These are phyloP conservation scores for Drosophila carrolli DNA, from an alignment of 1,140 invertebrate genomes.

Conservation along the genomic window DNA sequence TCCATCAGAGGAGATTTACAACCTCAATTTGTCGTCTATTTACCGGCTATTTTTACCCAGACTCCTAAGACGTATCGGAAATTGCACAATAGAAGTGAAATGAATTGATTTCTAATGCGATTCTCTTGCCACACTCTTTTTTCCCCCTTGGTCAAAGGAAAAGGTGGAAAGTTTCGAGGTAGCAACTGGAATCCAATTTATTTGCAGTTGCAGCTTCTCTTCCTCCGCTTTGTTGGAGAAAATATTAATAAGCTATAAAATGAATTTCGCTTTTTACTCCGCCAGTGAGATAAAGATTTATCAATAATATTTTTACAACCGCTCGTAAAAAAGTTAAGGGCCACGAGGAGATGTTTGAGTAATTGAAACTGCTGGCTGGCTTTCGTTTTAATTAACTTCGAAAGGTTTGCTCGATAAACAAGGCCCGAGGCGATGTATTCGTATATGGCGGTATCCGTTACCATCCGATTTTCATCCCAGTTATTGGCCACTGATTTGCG, in stretches of 20 bases:
- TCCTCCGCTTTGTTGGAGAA: not conserved
- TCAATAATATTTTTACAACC: constrained; percentile 69
- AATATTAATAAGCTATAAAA: constrained; percentile 69
- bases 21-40: constrained; percentile 69
- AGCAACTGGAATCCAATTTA: constrained; percentile 64
- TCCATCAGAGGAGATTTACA: constrained; percentile 59
- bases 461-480: constrained; percentile 18
- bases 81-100: constrained; percentile 76
- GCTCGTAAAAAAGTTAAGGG: constrained; percentile 31
- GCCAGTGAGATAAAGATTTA: constrained; percentile 19
- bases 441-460: not conserved
- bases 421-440: constrained; percentile 6
- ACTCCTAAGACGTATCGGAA: constrained; percentile 53
- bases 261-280: not conserved
- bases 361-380: constrained; percentile 55
- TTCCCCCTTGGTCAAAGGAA: not conserved
- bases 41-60: constrained; percentile 41
- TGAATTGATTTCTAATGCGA: constrained; percentile 79
- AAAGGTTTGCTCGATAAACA: constrained; percentile 63
- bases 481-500: constrained; percentile 78
- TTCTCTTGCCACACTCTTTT: constrained; percentile 23
- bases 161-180: constrained; percentile 19
- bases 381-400: constrained; percentile 73
- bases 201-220: constrained; percentile 29
- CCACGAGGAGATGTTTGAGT: constrained; percentile 39